phyloP scores from a whole-genome alignment of 1,140 invertebrate genomes.

The Hetaerina americana region DNA sequence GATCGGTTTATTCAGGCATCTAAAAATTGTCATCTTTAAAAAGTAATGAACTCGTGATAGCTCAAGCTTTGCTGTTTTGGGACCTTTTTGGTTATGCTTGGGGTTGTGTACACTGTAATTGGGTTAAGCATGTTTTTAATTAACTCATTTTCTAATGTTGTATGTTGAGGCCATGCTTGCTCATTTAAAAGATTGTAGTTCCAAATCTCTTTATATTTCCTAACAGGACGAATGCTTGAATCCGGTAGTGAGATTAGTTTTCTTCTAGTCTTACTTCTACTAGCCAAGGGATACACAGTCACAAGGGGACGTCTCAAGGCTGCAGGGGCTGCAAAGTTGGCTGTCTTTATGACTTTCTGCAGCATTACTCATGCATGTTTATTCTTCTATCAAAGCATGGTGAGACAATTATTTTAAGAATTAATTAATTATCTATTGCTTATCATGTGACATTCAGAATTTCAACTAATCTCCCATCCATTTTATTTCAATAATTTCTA shows the following conservation, averaged over 20 bases:
- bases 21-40: no score
- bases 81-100: no score
- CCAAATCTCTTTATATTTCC: no score
- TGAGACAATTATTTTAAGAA: background rate
- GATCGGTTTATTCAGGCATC: no score
- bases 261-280: conserved; percentile 60
- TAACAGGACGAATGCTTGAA: conserved; percentile 55
- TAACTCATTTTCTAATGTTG: no score
- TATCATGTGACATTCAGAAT: background rate
- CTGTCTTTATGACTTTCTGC: conserved; percentile 67
- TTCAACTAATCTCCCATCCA: background rate
- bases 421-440: background rate
- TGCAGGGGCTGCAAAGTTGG: conserved; percentile 55
- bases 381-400: conserved; percentile 5
- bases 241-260: conserved; percentile 57
- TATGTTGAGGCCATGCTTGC: no score
- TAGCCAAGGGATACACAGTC: conserved; percentile 83
- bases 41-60: no score
- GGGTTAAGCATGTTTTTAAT: no score
- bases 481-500: no score
- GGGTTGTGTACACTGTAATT: no score
- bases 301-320: conserved; percentile 63
- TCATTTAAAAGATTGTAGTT: no score
- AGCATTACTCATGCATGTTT: background rate
- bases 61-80: no score